These are phyloP conservation scores for Eristalis tenax DNA, from an alignment of 2,888 invertebrate genomes.

Conservation along the genomic window DNA sequence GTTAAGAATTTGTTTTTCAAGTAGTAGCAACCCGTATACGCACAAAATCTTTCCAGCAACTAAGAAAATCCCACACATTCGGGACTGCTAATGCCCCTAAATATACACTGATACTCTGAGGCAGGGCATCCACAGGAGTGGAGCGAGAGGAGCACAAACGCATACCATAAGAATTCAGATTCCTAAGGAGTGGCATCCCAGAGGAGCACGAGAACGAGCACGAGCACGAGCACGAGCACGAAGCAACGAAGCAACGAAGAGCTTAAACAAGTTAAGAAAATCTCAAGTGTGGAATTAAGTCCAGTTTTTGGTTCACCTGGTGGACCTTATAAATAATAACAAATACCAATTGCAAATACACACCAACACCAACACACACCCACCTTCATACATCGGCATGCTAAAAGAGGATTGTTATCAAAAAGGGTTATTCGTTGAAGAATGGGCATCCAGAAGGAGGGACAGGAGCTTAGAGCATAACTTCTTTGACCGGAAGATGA, in stretches of 20 bases:
- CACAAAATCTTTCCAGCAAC: background rate
- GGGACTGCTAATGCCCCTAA: constrained; percentile 55
- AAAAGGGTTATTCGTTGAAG: constrained; percentile 39
- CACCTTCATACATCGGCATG: background rate
- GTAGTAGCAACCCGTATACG: constrained; percentile 31
- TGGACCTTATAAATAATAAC: constrained; percentile 74
- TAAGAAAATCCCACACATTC: constrained; percentile 36
- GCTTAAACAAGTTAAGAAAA: constrained; percentile 72
- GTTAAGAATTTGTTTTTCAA: constrained; percentile 64
- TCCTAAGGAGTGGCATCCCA: background rate
- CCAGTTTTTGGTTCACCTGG: constrained; percentile 73
- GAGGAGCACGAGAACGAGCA: background rate
- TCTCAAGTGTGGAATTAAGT: constrained; percentile 74
- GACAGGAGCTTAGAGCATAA: constrained; percentile 66
- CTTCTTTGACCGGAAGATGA: constrained; percentile 70
- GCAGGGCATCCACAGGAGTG: background rate
- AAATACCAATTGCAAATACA: constrained; percentile 63
- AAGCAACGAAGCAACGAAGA: constrained; percentile 34
- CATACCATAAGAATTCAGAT: background rate
- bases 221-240: background rate
- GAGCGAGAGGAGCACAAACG: background rate
- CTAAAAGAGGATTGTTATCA: constrained; percentile 34
- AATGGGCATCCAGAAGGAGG: constrained; percentile 40
- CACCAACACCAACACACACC: constrained; percentile 41
- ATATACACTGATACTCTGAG: constrained; percentile 37